These are phyloP conservation scores for Amphilophus citrinellus DNA, from an alignment of 2,113 vertebrate species.

Conservation along the genomic window DNA sequence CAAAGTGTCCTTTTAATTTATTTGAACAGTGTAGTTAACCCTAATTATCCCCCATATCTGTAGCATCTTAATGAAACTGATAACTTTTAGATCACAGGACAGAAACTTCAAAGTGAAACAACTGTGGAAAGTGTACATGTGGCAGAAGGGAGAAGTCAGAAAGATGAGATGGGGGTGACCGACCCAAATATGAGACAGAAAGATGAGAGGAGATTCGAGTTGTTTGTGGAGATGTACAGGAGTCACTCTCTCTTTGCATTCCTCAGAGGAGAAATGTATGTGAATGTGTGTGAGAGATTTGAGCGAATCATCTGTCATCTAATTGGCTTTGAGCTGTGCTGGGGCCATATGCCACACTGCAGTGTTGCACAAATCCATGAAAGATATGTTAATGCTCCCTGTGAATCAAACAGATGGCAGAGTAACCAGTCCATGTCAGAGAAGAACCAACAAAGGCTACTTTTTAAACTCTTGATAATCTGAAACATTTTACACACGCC, in stretches of 20 bases:
- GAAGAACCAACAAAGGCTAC: background rate
- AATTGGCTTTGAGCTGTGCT: constrained; percentile 40
- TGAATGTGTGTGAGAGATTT: constrained; percentile 13
- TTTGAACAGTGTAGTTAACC: background rate
- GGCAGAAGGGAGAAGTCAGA: background rate
- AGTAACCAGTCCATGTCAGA: background rate
- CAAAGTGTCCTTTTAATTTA: no score
- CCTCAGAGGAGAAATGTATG: constrained; percentile 29
- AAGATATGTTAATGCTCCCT: constrained; percentile 46
- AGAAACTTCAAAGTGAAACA: background rate
- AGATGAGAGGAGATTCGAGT: constrained; percentile 12
- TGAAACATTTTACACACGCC: constrained; percentile 2
- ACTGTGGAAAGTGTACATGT: background rate
- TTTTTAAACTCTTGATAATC: background rate
- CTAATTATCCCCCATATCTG: background rate
- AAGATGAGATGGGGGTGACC: background rate
- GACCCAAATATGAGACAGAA: background rate
- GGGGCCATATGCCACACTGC: constrained; percentile 24
- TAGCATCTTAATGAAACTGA: constrained; percentile 15
- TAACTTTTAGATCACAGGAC: background rate
- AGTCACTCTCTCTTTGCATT: constrained; percentile 45
- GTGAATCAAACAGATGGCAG: constrained; percentile 50
- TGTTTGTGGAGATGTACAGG: constrained; percentile 40
- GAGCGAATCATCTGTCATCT: constrained; percentile 33
- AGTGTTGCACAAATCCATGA: constrained; percentile 29